phyloP scores from a whole-genome alignment of 2,888 invertebrate genomes.

The Lasius platythorax region DNA sequence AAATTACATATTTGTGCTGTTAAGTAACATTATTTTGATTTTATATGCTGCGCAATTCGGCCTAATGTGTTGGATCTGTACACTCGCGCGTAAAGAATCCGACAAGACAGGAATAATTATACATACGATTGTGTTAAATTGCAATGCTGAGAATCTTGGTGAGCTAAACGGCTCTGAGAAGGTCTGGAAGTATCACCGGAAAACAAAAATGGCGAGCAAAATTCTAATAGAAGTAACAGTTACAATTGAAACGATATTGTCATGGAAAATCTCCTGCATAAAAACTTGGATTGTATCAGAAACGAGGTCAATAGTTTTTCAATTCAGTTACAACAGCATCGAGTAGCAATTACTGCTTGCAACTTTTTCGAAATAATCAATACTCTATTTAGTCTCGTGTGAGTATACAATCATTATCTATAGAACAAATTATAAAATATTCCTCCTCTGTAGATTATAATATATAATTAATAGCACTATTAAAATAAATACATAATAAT shows the following conservation, averaged over 20 bases:
- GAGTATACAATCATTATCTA: conserved; percentile 58
- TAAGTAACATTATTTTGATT: conserved; percentile 80
- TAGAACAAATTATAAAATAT: not conserved
- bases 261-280: conserved; percentile 59
- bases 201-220: conserved; percentile 1
- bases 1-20: conserved; percentile 75
- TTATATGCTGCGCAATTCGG: conserved; percentile 75
- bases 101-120: conserved; percentile 73
- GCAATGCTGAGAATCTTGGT: conserved; percentile 31
- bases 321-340: conserved; percentile 74
- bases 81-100: conserved; percentile 72
- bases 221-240: conserved; percentile 19
- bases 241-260: conserved; percentile 52
- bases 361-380: conserved; percentile 80
- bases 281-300: conserved; percentile 66
- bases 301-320: conserved; percentile 79
- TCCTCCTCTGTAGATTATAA: not conserved
- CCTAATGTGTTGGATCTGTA: conserved; percentile 76
- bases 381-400: conserved; percentile 73
- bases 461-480: not conserved
- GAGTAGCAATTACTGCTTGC: conserved; percentile 76
- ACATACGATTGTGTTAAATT: conserved; percentile 70
- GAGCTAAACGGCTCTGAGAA: conserved; percentile 2
- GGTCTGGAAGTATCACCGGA: conserved; percentile 26
- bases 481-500: not conserved